A percentile compares a stretch with the other conserved stretches of the same genome.
Evolutionary conservation across 2,888 invertebrate species (phyloP).

Genomic region (Teleogryllus oceanicus): DNA sequence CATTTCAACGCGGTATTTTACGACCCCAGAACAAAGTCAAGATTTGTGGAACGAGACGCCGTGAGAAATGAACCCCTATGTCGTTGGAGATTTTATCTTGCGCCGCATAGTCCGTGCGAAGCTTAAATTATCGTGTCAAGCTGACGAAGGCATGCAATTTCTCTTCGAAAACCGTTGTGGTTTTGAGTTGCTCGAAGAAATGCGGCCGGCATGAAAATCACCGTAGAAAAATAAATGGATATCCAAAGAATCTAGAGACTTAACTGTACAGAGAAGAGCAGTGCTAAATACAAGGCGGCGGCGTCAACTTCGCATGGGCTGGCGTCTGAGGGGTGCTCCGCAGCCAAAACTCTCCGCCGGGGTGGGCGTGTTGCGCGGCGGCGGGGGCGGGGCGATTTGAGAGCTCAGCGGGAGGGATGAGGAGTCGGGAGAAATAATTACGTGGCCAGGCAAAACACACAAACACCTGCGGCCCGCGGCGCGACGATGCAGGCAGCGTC

Average conservation of each 20-base stretch:
- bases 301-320: too few relatives aligned
- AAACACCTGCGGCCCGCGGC: slow-evolving; percentile 4
- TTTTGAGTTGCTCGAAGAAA: background rate
- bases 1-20: too few relatives aligned
- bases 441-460: background rate
- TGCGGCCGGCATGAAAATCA: background rate
- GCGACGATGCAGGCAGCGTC: background rate
- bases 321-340: too few relatives aligned
- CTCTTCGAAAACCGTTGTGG: background rate
- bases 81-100: background rate
- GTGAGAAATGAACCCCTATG: slow-evolving; percentile 1
- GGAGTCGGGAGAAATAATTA: background rate
- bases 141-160: background rate
- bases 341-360: background rate
- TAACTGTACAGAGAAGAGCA: background rate
- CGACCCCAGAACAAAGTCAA: background rate
- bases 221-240: background rate
- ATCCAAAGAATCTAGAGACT: background rate
- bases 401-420: background rate
- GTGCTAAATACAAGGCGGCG: background rate
- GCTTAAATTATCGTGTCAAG: background rate
- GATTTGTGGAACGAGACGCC: background rate
- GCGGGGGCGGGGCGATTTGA: background rate
- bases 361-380: background rate
- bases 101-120: background rate